Percentiles rank a stretch among this genome's conserved stretches.
Evolutionary conservation across 2,888 invertebrate species (phyloP).

Genomic region (Lochmaea capreae): DNA sequence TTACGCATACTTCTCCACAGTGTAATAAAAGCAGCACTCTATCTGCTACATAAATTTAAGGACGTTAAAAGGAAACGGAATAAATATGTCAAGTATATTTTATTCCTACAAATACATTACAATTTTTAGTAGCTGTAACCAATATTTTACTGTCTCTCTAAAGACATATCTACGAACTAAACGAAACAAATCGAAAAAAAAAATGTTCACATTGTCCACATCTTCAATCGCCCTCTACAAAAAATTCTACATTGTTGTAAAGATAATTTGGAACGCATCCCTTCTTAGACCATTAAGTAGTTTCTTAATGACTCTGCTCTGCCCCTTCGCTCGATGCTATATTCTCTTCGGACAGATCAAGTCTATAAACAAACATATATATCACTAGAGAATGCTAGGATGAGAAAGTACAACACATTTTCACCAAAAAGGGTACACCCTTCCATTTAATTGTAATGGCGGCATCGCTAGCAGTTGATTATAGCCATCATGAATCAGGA

Average conservation of each 20-base stretch:
- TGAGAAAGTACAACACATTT: constrained; percentile 41
- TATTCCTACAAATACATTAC: constrained; percentile 11
- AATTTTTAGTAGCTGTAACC: constrained; percentile 18
- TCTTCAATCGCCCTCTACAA: constrained; percentile 24
- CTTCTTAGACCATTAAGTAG: constrained; percentile 46
- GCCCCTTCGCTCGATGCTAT: constrained; percentile 39
- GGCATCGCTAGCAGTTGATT: constrained; percentile 35
- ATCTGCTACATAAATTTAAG: constrained; percentile 12
- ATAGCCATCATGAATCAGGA: constrained; percentile 34
- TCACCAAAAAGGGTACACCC: constrained; percentile 38
- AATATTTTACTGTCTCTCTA: constrained; percentile 26
- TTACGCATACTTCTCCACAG: neutral
- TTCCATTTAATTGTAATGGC: constrained; percentile 42
- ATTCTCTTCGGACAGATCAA: constrained; percentile 40
- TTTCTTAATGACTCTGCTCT: constrained; percentile 42
- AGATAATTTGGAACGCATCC: constrained; percentile 40
- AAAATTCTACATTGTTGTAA: constrained; percentile 36
- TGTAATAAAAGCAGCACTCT: neutral
- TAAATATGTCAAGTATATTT: constrained; percentile 16
- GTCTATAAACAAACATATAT: constrained; percentile 44
- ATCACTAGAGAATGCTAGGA: constrained; percentile 38
- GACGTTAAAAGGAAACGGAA: constrained; percentile 8
- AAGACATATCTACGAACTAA: constrained; percentile 6
- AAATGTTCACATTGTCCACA: constrained; percentile 25
- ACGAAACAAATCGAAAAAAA: constrained; percentile 27